A percentile compares a stretch with the other conserved stretches of the same genome.
phyloP scores from a whole-genome alignment of 2,113 vertebrate genomes.

The Atlantisia rogersi region DNA sequence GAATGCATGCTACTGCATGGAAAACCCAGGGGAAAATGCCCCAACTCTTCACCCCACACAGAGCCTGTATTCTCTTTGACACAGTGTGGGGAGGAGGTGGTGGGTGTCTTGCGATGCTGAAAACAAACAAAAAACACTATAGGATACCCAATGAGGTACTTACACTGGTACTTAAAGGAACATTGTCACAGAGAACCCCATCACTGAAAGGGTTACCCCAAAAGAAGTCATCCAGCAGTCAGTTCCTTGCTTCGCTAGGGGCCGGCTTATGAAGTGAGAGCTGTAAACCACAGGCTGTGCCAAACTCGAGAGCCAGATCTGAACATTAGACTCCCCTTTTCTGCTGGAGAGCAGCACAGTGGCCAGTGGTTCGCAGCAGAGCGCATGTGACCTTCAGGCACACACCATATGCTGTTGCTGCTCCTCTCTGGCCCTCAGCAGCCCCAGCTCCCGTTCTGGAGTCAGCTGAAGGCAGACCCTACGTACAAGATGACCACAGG shows the following conservation, averaged over 20 bases:
- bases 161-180: background rate
- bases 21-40: background rate
- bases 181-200: background rate
- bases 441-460: background rate
- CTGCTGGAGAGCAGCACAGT: background rate
- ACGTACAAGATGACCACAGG: background rate
- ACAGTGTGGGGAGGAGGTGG: background rate
- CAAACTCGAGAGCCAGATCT: background rate
- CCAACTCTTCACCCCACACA: background rate
- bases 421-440: background rate
- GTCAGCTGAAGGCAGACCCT: background rate
- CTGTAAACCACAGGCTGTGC: background rate
- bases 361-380: background rate
- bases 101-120: background rate
- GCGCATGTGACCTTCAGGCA: fast-evolving
- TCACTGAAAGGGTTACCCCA: background rate
- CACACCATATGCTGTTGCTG: fast-evolving
- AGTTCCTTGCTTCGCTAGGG: background rate
- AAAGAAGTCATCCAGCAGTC: background rate
- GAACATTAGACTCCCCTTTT: background rate
- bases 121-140: background rate
- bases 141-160: background rate
- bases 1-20: background rate
- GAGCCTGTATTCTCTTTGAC: background rate
- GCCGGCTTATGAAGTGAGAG: background rate